Conservation (phyloP, 2,888 invertebrate genomes). For the Pharmacophagus antenor region DNA sequence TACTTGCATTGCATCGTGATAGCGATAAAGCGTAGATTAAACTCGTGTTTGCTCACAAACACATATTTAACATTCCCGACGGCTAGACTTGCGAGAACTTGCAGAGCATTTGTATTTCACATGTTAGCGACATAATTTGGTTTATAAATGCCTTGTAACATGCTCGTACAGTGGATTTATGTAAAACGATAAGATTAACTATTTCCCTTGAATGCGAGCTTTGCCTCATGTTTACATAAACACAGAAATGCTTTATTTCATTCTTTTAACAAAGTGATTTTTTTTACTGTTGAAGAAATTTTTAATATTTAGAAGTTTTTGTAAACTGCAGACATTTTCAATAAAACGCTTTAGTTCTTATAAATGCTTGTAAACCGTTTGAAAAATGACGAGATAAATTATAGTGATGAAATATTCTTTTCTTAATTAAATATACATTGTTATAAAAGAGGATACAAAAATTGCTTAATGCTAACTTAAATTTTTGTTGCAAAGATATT, state of each 20-base stretch:
- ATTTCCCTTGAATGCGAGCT: constrained; percentile 13
- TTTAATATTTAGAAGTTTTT: too few species aligned
- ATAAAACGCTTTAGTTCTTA: too few species aligned
- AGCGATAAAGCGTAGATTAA: constrained; percentile 76
- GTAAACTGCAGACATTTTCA: not conserved
- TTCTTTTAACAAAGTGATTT: not conserved
- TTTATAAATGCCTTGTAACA: constrained; percentile 59
- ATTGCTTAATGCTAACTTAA: too few species aligned
- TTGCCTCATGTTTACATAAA: constrained; percentile 7
- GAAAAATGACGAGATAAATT: too few species aligned
- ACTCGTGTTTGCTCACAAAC: constrained; percentile 72
- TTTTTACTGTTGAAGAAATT: too few species aligned
- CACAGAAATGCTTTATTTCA: constrained; percentile 11
- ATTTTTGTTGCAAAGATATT: too few species aligned
- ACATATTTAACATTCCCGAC: constrained; percentile 71
- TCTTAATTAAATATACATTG: too few species aligned
- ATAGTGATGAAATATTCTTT: too few species aligned
- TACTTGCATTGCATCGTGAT: constrained; percentile 39
- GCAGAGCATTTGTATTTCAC: constrained; percentile 68
- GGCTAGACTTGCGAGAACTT: constrained; percentile 62
- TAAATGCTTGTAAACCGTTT: too few species aligned
- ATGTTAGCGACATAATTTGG: constrained; percentile 71
- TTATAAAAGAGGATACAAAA: too few species aligned
- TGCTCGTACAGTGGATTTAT: constrained; percentile 36
- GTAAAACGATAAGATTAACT: constrained; percentile 28